Base-by-base conservation (phyloP, 2,888 invertebrate species). In the Hirtodrosophila confusa region DNA sequence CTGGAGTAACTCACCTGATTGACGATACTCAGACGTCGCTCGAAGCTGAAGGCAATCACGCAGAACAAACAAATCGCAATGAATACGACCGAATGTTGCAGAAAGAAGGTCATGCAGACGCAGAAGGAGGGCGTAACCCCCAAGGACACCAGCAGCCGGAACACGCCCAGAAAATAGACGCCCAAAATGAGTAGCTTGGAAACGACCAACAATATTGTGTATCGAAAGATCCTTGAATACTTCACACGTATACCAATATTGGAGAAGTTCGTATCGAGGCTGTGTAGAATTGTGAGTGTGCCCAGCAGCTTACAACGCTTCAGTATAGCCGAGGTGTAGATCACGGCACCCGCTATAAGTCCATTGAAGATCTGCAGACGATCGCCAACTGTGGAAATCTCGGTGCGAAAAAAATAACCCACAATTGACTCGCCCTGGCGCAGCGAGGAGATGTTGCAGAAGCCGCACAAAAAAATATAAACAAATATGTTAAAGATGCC, bases 51-150 rank as follows among this genome's bases (percentile, higher is more conserved):
- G 31, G 89, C 85, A 53, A 90, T 74, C 41, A 90, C 88, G 47
- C 91, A 89, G 69, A 90, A 90, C 43, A 91, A 69, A 41, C 89
- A 88, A 50, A 91, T 89, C n/a, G 89, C 89, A 40, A 90, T 82
- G 47, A 90, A 90, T 10, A 91, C 80, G 11, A 91, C 89, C 10
- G 90, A 80, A 56, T 90, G 89, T 39, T 91, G 91, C 69, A 90
- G 63, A 39, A 91, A 84, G 57, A 91, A 91, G 2, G 89, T 88
- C 47, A 91, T 86, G 65, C 90, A 90, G 37, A 91, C 86, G 37
- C 87, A 86, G 50, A 90, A 82, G 11, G 90, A 88, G 3, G 91
- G 90, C 5, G 78, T 84, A 0, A 90, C 84, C 43, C 86, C 78
- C 44, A 89, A 70, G 0, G 88, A 88, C 47, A 78, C 79, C n/a